Percentiles rank a stretch among this genome's conserved stretches.
Evolutionary conservation across 2,888 invertebrate species (phyloP).

Genomic region (Polietes domitor): DNA sequence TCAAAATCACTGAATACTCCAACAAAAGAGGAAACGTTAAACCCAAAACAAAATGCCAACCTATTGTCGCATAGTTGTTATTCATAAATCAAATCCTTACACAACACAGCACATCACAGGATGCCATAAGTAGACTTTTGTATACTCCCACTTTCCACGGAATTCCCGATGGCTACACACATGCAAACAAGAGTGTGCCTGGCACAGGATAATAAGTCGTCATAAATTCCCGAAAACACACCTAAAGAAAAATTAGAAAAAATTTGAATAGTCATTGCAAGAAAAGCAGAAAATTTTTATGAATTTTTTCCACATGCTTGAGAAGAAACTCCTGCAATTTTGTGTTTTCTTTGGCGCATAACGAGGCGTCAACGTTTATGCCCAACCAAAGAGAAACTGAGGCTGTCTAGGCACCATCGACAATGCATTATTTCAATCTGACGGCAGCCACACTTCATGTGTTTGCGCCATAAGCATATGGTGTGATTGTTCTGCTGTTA

Average conservation of each 20-base stretch:
- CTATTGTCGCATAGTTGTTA: slow-evolving; percentile 55
- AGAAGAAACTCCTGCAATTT: slow-evolving; percentile 33
- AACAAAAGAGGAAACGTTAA: background rate
- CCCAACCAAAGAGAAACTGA: slow-evolving; percentile 25
- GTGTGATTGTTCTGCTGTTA: background rate
- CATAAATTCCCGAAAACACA: slow-evolving; percentile 24
- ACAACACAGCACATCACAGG: background rate
- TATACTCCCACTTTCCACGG: slow-evolving; percentile 12
- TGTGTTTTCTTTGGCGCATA: slow-evolving; percentile 48
- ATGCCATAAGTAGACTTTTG: background rate
- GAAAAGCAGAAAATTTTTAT: slow-evolving; percentile 65
- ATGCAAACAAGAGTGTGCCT: slow-evolving; percentile 54
- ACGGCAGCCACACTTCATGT: slow-evolving; percentile 62
- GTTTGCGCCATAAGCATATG: slow-evolving; percentile 9
- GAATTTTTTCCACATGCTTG: slow-evolving; percentile 45
- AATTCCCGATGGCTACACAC: background rate
- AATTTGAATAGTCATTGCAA: slow-evolving; percentile 61
- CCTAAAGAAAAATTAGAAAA: slow-evolving; percentile 18
- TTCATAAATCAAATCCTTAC: slow-evolving; percentile 52
- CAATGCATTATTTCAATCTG: slow-evolving; percentile 21
- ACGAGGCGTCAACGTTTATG: slow-evolving; percentile 62
- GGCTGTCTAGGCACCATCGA: background rate
- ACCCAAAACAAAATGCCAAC: slow-evolving; percentile 21
- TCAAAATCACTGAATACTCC: background rate
- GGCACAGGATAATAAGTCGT: slow-evolving; percentile 64